Percentiles rank a stretch among this genome's conserved stretches.
phyloP scores from a whole-genome alignment of 2,888 invertebrate species.

The Limnephilus marmoratus region DNA sequence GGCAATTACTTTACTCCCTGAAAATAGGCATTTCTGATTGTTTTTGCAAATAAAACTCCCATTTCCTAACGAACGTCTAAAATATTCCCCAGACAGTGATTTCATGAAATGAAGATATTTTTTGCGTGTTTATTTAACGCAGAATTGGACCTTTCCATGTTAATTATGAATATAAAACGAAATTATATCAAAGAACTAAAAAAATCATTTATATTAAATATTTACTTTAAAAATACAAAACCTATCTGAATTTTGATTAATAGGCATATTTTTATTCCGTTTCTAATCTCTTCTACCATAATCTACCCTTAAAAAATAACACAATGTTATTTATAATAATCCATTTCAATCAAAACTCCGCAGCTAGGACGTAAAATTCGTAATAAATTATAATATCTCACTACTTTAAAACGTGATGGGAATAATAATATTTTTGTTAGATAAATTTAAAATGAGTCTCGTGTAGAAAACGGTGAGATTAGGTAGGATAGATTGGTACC shows the following conservation, averaged over 20 bases:
- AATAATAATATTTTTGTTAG: neutral
- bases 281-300: neutral
- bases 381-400: neutral
- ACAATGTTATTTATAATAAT: neutral
- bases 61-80: neutral
- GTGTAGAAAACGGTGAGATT: neutral
- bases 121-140: neutral
- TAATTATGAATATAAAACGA: neutral
- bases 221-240: neutral
- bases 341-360: neutral
- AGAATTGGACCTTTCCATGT: neutral
- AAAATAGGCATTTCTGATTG: slow-evolving; percentile 35
- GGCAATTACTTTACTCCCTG: slow-evolving; percentile 33
- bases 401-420: neutral
- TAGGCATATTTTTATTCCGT: neutral
- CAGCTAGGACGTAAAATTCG: neutral
- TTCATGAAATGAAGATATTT: slow-evolving; percentile 4
- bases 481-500: neutral
- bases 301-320: neutral
- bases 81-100: slow-evolving; percentile 11
- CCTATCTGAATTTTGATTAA: neutral
- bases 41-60: slow-evolving; percentile 29
- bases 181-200: neutral
- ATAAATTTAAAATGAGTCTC: neutral
- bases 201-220: neutral